phyloP scores from a whole-genome alignment of 1,140 invertebrate species.

The Parapsyche elsis region DNA sequence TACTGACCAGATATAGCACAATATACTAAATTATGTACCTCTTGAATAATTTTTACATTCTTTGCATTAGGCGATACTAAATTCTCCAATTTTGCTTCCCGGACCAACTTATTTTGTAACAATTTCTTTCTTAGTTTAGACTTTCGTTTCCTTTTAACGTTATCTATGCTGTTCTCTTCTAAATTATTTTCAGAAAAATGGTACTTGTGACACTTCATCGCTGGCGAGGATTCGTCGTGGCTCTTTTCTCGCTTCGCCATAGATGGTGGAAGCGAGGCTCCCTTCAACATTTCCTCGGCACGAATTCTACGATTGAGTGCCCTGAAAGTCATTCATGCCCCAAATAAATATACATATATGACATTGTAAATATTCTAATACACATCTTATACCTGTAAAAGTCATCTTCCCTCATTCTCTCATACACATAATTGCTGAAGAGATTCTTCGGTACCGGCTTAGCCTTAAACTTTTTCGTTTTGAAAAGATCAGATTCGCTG shows the following conservation, averaged over 20 bases:
- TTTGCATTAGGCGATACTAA: constrained; percentile 68
- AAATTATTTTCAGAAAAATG: constrained; percentile 59
- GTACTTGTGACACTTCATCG: constrained; percentile 61
- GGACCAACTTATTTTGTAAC: not conserved
- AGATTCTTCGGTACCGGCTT: constrained; percentile 76
- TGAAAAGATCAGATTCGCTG: constrained; percentile 57
- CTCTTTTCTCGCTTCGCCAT: constrained; percentile 74
- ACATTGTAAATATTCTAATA: not conserved
- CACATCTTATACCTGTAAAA: constrained; percentile 74
- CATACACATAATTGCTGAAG: constrained; percentile 76
- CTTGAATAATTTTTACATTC: not conserved
- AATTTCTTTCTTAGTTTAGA: not conserved
- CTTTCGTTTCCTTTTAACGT: constrained; percentile 50
- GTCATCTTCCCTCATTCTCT: constrained; percentile 77
- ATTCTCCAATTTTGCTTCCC: constrained; percentile 57
- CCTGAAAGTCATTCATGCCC: constrained; percentile 60
- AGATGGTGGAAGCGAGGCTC: constrained; percentile 74
- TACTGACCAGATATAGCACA: no score
- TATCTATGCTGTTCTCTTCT: constrained; percentile 58
- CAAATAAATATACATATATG: not conserved
- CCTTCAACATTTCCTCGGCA: constrained; percentile 75
- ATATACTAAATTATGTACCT: constrained; percentile 15
- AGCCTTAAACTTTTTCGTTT: constrained; percentile 71
- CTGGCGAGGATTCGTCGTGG: constrained; percentile 59
- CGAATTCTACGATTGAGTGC: constrained; percentile 75